Conservation (phyloP, 2,797 vertebrate species). For the Sphenodon punctatus region DNA sequence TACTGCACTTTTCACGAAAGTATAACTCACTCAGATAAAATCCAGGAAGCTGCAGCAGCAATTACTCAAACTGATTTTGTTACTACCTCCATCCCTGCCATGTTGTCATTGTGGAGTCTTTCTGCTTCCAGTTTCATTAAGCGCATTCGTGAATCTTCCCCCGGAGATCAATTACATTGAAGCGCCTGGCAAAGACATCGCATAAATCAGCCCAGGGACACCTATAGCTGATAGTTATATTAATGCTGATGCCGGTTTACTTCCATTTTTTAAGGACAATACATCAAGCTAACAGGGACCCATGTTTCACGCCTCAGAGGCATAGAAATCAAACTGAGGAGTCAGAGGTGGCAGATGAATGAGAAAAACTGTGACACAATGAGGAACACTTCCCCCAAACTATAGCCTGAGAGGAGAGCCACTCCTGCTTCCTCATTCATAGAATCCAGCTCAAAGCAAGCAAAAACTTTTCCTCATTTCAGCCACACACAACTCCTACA, state of each 20-base stretch:
- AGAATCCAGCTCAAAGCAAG: not conserved
- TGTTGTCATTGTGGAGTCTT: not conserved
- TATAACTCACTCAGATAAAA: not conserved
- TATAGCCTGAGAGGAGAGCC: not conserved
- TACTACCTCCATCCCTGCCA: not conserved
- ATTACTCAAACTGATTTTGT: accelerated
- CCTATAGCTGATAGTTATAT: not conserved
- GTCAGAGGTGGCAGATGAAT: not conserved
- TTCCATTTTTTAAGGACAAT: not conserved
- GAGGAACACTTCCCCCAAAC: not conserved
- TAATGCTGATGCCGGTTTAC: not conserved
- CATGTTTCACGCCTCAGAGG: not conserved
- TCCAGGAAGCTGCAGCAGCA: not conserved
- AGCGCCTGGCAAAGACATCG: not conserved
- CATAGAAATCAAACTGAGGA: not conserved
- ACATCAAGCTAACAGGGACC: not conserved
- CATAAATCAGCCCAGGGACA: not conserved
- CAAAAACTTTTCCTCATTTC: not conserved
- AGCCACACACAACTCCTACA: not conserved
- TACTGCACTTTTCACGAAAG: not conserved
- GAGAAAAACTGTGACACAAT: not conserved
- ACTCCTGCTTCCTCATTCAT: not conserved
- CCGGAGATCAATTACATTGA: not conserved
- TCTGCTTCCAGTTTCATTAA: not conserved
- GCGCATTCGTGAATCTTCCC: not conserved